Evolutionary conservation across 2,113 vertebrate species (phyloP).

Genomic region (Cyprinodon brontotheroides): DNA sequence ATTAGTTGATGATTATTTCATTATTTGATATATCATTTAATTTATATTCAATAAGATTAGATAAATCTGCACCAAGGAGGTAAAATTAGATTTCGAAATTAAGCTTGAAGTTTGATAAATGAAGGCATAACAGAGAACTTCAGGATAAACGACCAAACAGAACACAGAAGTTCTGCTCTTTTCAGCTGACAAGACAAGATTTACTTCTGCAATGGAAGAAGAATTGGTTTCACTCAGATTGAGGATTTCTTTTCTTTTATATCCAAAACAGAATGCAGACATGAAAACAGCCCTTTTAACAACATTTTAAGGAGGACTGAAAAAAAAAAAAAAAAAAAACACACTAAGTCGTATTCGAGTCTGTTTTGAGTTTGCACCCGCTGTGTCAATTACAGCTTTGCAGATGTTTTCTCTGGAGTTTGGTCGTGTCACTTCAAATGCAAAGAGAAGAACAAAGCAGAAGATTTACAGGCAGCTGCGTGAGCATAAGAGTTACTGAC

Average conservation of each 20-base stretch:
- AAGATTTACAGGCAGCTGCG: background rate
- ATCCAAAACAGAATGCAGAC: slow-evolving; percentile 15
- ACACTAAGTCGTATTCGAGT: background rate
- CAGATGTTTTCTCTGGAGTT: background rate
- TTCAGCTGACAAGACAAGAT: slow-evolving; percentile 64
- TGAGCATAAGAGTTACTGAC: background rate
- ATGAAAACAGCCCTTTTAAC: background rate
- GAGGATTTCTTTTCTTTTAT: slow-evolving; percentile 19
- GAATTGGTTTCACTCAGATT: background rate
- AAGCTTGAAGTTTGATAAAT: background rate
- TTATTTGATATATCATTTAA: no score
- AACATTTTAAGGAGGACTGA: background rate
- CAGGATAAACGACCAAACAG: slow-evolving; percentile 9
- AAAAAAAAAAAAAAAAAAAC: background rate
- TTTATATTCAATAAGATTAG: background rate
- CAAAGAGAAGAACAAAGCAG: background rate
- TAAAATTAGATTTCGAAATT: background rate
- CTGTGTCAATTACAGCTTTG: background rate
- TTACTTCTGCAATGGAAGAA: slow-evolving; percentile 61
- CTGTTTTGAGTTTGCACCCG: background rate
- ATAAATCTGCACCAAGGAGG: background rate
- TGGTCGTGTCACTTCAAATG: background rate
- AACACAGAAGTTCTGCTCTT: slow-evolving; percentile 25
- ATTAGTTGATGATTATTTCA: no score
- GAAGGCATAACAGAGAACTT: background rate